A percentile compares a stretch with the other conserved stretches of the same genome.
phyloP scores from a whole-genome alignment of 2,113 vertebrate genomes.

The Taurulus bubalis region DNA sequence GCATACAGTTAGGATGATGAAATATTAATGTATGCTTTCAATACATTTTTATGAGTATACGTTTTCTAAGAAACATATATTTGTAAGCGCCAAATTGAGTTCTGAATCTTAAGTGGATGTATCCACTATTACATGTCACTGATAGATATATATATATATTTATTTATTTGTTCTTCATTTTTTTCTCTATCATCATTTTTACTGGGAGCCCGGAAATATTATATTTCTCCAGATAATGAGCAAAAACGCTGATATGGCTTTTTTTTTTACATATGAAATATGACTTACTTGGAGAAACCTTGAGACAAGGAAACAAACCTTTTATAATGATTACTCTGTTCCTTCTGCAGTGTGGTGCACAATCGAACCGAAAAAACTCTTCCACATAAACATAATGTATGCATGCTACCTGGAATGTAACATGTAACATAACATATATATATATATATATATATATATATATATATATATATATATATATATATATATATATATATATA shows the following conservation, averaged over 20 bases:
- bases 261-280: not conserved
- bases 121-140: not conserved
- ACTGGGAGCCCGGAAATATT: not conserved
- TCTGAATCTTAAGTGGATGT: not conserved
- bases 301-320: not conserved
- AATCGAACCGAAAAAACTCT: not conserved
- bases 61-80: not conserved
- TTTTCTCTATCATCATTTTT: not conserved
- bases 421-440: too few species aligned
- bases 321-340: not conserved
- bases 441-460: too few species aligned
- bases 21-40: not conserved
- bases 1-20: slow-evolving; percentile 16
- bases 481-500: too few species aligned
- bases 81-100: not conserved
- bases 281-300: not conserved
- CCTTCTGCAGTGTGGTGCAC: not conserved
- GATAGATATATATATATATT: too few species aligned
- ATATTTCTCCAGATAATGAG: not conserved
- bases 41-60: not conserved
- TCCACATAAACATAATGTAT: not conserved
- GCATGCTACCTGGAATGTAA: not conserved
- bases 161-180: not conserved
- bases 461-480: not conserved
- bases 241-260: not conserved